Conservation (phyloP, 2,113 vertebrate genomes). For the Apistogramma diplotaenia region DNA sequence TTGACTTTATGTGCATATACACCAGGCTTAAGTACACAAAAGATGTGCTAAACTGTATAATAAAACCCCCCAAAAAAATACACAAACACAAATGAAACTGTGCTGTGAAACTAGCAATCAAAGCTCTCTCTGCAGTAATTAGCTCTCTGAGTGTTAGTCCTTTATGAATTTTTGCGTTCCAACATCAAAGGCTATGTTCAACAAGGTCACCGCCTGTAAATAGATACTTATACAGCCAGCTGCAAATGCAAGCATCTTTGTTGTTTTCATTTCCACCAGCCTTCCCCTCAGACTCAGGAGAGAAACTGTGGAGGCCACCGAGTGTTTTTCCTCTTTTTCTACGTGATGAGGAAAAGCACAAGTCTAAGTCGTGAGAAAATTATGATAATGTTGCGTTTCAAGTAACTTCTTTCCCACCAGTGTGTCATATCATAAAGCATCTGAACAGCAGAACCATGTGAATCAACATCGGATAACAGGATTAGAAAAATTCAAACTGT, state of each 20-base stretch:
- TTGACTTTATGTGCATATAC: background rate
- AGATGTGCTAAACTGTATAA: background rate
- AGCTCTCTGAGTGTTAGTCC: conserved; percentile 43
- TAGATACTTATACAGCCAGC: conserved; percentile 32
- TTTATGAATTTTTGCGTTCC: conserved; percentile 36
- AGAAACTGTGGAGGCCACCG: background rate
- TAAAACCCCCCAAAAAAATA: background rate
- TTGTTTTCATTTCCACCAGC: background rate
- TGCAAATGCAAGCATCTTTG: conserved; percentile 31
- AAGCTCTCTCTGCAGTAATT: conserved; percentile 36
- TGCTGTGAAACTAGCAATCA: background rate
- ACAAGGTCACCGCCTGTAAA: conserved; percentile 29
- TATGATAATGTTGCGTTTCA: background rate
- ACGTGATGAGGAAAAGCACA: background rate
- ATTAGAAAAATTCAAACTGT: background rate
- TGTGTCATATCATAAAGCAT: too few relatives aligned
- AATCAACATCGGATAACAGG: background rate
- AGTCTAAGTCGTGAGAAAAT: background rate
- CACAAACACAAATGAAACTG: background rate
- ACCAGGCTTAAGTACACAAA: background rate
- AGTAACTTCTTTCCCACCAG: too few relatives aligned
- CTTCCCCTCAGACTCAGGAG: background rate
- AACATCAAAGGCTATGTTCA: conserved; percentile 33
- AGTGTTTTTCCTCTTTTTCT: background rate
- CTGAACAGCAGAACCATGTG: background rate